Evolutionary conservation across 2,888 invertebrate species (phyloP).

Genomic region (Stenodema calcarata): DNA sequence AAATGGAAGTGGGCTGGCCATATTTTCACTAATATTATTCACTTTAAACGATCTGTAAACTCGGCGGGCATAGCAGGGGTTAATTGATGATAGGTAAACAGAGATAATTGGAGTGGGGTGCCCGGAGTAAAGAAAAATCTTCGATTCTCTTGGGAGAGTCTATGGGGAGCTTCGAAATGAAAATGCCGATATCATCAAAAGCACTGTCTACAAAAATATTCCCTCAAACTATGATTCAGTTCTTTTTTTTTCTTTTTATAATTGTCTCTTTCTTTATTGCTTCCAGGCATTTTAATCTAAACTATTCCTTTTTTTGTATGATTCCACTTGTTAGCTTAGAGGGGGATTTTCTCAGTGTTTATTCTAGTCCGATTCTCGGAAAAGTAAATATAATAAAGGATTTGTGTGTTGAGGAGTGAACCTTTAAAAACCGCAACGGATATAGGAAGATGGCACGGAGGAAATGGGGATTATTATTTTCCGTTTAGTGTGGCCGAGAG

Average conservation of each 20-base stretch:
- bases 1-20: not conserved
- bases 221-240: constrained; percentile 20
- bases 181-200: constrained; percentile 31
- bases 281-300: not conserved
- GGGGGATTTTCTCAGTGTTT: constrained; percentile 15
- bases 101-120: not conserved
- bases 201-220: not conserved
- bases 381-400: constrained; percentile 41
- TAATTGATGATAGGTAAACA: constrained; percentile 8
- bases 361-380: constrained; percentile 1
- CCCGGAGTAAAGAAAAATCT: not conserved
- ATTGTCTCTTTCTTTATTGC: too few species aligned
- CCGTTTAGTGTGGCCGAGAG: constrained; percentile 16
- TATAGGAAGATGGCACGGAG: not conserved
- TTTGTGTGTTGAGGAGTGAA: constrained; percentile 17
- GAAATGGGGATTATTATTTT: constrained; percentile 18
- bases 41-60: not conserved
- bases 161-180: not conserved
- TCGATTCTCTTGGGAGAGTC: not conserved
- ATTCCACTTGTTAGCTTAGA: constrained; percentile 36
- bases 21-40: too few species aligned
- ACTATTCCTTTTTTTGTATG: constrained; percentile 2
- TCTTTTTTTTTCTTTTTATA: constrained; percentile 20
- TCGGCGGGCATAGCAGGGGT: not conserved
- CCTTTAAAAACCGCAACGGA: constrained; percentile 27